Percentiles rank a stretch among this genome's conserved stretches.
Conservation (phyloP, 2,113 vertebrate genomes). For the Poicephalus gulielmi region DNA sequence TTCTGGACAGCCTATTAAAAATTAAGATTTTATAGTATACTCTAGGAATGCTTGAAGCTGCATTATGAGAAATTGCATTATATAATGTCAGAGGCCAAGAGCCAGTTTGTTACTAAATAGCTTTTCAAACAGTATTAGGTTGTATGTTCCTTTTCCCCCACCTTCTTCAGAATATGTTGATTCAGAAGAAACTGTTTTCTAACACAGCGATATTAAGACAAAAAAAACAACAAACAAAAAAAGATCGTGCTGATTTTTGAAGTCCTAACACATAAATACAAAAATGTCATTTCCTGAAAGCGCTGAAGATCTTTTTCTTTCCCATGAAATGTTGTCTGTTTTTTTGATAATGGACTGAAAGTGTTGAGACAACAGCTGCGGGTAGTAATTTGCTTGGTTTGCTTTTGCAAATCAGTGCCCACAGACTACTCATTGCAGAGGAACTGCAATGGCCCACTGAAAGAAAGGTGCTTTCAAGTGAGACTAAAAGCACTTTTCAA, state of each 20-base stretch:
- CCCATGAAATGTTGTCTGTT: neutral
- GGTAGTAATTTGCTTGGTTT: neutral
- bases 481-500: neutral
- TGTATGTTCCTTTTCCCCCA: neutral
- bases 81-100: neutral
- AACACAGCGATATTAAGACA: neutral
- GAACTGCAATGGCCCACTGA: neutral
- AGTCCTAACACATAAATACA: neutral
- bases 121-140: neutral
- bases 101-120: neutral
- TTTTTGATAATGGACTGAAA: neutral
- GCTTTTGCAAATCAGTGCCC: neutral
- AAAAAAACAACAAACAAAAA: neutral
- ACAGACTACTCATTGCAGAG: neutral
- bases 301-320: neutral
- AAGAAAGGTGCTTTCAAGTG: neutral
- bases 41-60: neutral
- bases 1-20: slow-evolving; percentile 27
- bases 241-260: neutral
- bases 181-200: neutral
- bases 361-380: neutral
- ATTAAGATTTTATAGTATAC: neutral
- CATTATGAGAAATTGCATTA: neutral
- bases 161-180: neutral
- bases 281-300: neutral